Conservation (phyloP, 2,113 vertebrate genomes). For the Myiozetetes cayanensis region DNA sequence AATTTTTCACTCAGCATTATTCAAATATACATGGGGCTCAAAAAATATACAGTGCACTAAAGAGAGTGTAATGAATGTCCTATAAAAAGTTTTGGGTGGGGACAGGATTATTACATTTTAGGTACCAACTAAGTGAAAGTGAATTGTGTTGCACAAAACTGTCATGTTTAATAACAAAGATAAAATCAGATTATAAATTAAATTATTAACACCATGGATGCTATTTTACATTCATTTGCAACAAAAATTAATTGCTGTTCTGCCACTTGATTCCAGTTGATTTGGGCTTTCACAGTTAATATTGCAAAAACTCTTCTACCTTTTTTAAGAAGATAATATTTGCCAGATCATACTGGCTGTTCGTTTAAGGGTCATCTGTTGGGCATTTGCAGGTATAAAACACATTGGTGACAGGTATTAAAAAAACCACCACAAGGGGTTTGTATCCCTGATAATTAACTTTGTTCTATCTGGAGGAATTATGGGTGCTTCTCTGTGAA, state of each 20-base stretch:
- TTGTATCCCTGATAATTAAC: neutral
- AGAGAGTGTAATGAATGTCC: neutral
- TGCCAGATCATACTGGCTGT: neutral
- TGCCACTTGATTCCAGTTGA: neutral
- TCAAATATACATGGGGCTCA: constrained; percentile 58
- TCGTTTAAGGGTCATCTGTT: neutral
- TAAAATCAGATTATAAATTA: neutral
- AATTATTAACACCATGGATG: neutral
- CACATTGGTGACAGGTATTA: neutral
- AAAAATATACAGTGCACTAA: constrained; percentile 12
- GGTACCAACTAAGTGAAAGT: neutral
- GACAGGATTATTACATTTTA: neutral
- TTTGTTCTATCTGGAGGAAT: neutral
- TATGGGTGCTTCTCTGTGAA: neutral
- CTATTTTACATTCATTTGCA: neutral
- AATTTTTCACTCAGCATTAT: constrained; percentile 48
- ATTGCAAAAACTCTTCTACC: neutral
- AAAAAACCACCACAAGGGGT: neutral
- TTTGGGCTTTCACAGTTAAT: neutral
- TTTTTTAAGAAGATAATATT: neutral
- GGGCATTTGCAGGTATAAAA: neutral
- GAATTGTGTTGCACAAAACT: neutral
- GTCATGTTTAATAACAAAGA: neutral
- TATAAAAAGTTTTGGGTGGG: neutral
- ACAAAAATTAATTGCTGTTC: neutral